Percentiles rank a stretch among this genome's conserved stretches.
phyloP scores from a whole-genome alignment of 2,113 vertebrate species.

The Grus americana region DNA sequence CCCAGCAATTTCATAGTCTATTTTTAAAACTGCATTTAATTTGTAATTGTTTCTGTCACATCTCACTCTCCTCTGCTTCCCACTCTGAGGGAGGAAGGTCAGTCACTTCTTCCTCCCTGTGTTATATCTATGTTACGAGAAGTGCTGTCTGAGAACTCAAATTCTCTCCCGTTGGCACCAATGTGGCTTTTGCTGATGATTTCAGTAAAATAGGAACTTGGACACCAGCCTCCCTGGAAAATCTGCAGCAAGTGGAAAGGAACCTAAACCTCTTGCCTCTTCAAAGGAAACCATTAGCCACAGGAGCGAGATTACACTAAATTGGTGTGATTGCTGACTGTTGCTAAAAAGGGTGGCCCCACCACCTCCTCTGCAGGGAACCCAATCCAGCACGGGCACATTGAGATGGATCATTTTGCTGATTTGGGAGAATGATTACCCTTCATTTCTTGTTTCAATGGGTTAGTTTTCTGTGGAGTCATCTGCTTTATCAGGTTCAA shows the following conservation, averaged over 20 bases:
- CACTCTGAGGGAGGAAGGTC: not conserved
- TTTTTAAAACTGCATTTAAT: not conserved
- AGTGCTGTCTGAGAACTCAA: not conserved
- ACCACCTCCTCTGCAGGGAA: not conserved
- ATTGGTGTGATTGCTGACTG: not conserved
- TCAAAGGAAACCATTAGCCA: not conserved
- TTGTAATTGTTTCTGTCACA: not conserved
- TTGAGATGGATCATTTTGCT: not conserved
- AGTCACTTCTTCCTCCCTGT: not conserved
- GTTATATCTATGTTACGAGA: not conserved
- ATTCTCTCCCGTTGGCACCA: not conserved
- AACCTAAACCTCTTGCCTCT: not conserved
- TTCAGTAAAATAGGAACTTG: not conserved
- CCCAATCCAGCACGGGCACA: not conserved
- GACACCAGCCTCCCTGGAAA: not conserved
- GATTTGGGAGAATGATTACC: not conserved
- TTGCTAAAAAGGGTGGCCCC: not conserved
- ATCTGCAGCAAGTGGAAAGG: not conserved
- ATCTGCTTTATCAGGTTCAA: not conserved
- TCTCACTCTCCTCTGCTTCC: not conserved
- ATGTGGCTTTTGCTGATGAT: not conserved
- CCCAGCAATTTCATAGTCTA: not conserved
- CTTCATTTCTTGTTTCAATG: not conserved
- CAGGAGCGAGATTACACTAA: not conserved
- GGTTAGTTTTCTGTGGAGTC: not conserved